A percentile compares a stretch with the other conserved stretches of the same genome.
Conservation (phyloP, 2,888 invertebrate genomes). For the Drosophila helvetica region DNA sequence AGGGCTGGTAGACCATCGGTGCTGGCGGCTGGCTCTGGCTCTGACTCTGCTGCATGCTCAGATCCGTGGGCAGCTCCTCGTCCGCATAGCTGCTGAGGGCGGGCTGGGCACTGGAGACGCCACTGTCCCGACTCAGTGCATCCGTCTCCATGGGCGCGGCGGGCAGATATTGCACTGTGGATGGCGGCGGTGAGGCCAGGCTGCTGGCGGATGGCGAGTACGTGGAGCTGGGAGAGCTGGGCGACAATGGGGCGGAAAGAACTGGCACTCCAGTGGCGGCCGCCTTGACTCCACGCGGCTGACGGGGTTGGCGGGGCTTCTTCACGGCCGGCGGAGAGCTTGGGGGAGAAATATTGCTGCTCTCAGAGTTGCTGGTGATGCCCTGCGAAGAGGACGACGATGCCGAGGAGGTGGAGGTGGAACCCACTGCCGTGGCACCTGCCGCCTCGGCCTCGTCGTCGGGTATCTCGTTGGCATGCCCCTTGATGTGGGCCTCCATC, state of each 20-base stretch:
- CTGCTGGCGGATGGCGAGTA: constrained; percentile 68
- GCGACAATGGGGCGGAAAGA: constrained; percentile 62
- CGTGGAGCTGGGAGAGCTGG: constrained; percentile 71
- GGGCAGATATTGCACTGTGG: constrained; percentile 42
- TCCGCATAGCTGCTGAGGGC: constrained; percentile 46
- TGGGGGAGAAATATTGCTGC: constrained; percentile 73
- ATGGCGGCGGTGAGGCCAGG: constrained; percentile 62
- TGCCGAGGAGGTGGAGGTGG: constrained; percentile 36
- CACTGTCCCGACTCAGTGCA: constrained; percentile 80
- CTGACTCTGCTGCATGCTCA: constrained; percentile 67
- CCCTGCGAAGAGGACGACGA: constrained; percentile 42
- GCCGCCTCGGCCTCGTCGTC: constrained; percentile 84
- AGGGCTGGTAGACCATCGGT: constrained; percentile 43
- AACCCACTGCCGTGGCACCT: constrained; percentile 35
- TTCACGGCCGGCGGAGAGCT: constrained; percentile 69
- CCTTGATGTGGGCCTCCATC: constrained; percentile 94
- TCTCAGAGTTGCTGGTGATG: constrained; percentile 62
- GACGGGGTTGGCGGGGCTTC: constrained; percentile 66
- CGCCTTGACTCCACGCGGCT: constrained; percentile 49
- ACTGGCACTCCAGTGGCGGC: constrained; percentile 14
- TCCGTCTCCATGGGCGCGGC: constrained; percentile 70
- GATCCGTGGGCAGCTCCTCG: constrained; percentile 80
- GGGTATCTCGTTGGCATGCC: constrained; percentile 88
- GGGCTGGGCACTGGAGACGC: constrained; percentile 76
- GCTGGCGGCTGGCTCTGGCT: constrained; percentile 13